Conservation (phyloP, 2,888 invertebrate species). For the Drosophila subsilvestris region DNA sequence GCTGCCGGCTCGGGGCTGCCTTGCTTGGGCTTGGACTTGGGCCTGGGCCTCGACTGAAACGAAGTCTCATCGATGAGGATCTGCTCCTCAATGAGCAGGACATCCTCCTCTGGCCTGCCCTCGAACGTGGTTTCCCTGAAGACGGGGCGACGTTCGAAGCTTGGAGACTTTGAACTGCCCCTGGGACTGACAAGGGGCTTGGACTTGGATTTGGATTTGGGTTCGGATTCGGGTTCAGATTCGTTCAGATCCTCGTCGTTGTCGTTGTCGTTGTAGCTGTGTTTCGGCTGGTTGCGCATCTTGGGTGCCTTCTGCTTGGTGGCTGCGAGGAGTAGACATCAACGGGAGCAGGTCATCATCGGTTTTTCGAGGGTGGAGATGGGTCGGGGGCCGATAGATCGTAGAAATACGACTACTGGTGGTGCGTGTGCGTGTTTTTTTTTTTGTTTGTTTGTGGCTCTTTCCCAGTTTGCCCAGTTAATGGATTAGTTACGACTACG, state of each 20-base stretch:
- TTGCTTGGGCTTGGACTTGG: not conserved
- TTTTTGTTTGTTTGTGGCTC: constrained; percentile 14
- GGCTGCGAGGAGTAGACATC: constrained; percentile 25
- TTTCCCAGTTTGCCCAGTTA: constrained; percentile 7
- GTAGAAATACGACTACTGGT: constrained; percentile 15
- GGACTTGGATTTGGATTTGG: not conserved
- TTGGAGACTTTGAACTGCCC: constrained; percentile 65
- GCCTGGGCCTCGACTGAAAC: not conserved
- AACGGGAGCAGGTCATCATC: constrained; percentile 42
- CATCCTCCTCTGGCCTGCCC: constrained; percentile 49
- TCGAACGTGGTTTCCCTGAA: constrained; percentile 74
- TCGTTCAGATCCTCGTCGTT: constrained; percentile 16
- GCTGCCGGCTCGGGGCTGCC: constrained; percentile 8
- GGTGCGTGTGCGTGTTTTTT: constrained; percentile 11
- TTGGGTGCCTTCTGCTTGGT: constrained; percentile 29
- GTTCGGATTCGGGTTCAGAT: not conserved
- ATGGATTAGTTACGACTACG: constrained; percentile 35
- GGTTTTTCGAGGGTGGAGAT: constrained; percentile 13
- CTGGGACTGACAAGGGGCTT: constrained; percentile 16
- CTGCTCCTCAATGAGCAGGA: constrained; percentile 53
- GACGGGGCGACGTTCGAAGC: constrained; percentile 67
- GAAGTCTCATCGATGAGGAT: constrained; percentile 55
- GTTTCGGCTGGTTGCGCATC: constrained; percentile 7
- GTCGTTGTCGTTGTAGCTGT: too few relatives aligned
- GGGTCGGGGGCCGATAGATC: not conserved